Conservation (phyloP, 2,113 vertebrate genomes). For the Willisornis vidua region DNA sequence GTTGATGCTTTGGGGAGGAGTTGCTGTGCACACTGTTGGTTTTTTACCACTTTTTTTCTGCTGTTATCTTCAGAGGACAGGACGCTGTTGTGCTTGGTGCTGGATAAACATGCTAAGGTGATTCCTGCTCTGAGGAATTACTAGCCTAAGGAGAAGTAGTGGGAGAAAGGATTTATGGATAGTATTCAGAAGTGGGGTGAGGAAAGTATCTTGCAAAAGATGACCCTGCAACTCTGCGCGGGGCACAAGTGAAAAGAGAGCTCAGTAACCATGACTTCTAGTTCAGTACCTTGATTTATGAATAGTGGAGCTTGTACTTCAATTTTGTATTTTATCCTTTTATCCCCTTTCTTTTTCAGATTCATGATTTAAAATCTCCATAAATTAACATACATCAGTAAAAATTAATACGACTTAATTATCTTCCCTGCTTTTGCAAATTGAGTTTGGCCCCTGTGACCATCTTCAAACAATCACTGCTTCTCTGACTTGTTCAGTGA, state of each 20-base stretch:
- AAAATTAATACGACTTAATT: conserved; percentile 51
- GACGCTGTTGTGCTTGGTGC: fast-evolving
- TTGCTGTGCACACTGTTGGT: fast-evolving
- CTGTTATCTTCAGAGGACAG: not conserved
- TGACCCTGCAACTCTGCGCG: not conserved
- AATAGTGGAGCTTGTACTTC: not conserved
- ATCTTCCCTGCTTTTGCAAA: conserved; percentile 25
- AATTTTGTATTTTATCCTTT: not conserved
- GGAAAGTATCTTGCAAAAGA: not conserved
- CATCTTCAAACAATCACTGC: not conserved
- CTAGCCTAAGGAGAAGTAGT: not conserved
- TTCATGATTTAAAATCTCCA: not conserved
- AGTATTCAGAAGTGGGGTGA: not conserved
- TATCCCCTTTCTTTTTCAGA: not conserved
- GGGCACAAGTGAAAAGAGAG: not conserved
- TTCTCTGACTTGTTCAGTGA: not conserved
- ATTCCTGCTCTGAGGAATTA: not conserved
- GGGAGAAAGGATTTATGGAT: not conserved
- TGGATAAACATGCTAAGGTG: not conserved
- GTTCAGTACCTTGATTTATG: not conserved
- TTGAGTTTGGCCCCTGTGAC: not conserved
- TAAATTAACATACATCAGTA: conserved; percentile 14
- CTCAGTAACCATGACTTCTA: not conserved
- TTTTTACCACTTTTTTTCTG: fast-evolving
- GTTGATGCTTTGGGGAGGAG: not conserved